Evolutionary conservation across 1,140 invertebrate species (phyloP), one percentile per base, ranked within the genome.

Genomic region (Aleiodes sp.): DNA sequence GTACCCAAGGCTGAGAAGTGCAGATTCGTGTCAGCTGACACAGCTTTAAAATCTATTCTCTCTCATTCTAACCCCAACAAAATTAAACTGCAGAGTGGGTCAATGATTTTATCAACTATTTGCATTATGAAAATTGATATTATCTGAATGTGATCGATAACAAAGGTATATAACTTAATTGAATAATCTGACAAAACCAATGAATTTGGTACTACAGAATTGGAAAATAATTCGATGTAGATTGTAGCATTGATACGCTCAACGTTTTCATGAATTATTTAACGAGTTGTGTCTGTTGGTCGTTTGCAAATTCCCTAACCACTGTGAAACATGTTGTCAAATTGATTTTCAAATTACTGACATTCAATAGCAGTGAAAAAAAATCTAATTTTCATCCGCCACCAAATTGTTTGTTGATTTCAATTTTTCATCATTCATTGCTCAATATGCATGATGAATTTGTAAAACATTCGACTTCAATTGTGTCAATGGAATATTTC

Each of bases 261-360:
- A 24, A 26, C 41, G 57, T 68, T 68, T n/a, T 68, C 65, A 68
- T 68, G 65, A 68, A 68, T 68, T 68, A 68, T 68, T 68, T 61
- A 68, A 68, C 65, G 65, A 52, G 21, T 52, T 52, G 21, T n/a
- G n/a, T 57, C 33, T 9, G 28, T 14, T 43, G 29, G 16, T 39
- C 37, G 31, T 8, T 68, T 39, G 52, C 12, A 41, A 68, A 64
- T 64, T 39, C n/a, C 62, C 33, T 37, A 68, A 61, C 29, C 65
- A 52, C 59, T 46, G 65, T 24, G 61, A n/a, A 21, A 64, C 61
- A 43, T 43, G 37, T 29, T 28, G 37, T 41, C 24, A 43, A 43
- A 41, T 64, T 24, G 37, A 41, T 64, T 64, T 14, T 26, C 35
- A 37, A 64, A 64, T 41, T 64, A 37, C 9, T 28, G 9, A 26